Base-by-base conservation (phyloP, 2,113 vertebrate genomes). In the Gavialis gangeticus region DNA sequence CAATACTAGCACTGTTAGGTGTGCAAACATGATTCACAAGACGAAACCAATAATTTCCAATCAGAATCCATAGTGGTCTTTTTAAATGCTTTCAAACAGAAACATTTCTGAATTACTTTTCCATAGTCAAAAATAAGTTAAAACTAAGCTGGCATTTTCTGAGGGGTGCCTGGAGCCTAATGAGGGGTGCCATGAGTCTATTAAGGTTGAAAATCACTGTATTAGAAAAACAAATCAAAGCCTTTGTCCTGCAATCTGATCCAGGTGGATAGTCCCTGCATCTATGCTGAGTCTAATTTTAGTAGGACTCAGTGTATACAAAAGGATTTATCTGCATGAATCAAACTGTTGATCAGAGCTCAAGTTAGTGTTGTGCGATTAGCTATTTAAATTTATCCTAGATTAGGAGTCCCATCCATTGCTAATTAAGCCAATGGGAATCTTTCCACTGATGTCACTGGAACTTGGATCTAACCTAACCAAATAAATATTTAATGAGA, bases 201-300 rank as follows among this genome's bases (percentile, higher is more conserved):
- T 46, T 46, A 46, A 46, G 46, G 46, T 46, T 46, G 46, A 46
- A 46, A 46, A 46, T 46, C 46, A 46, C 46, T 46, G 46, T 82
- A 94, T 95, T 90, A 95, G 77, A 14, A 37, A 62, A 79, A 89
- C 71, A 91, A 94, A 92, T 86, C 71, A 82, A 62, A 86, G 85
- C 91, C 88, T 82, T 85, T 94, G 30, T 90, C 85, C 85, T 80
- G 75, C 93, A 94, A 96, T 96, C 87, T 83, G 73, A 84, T 93
- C 87, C 66, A 71, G 21, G 54, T 63, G 85, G 87, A 75, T 87
- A 94, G 87, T 25, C 19, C 62, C 66, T 16, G 76, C 87, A 78
- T 73, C 84, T 4, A 9, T 46, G 46, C 46, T 46, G 46, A 46
- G 82, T 63, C 89, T 80, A 85, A 89, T 69, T 88, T 83, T 56